phyloP scores from a whole-genome alignment of 64 coral and sea anemone genomes.

The Montipora capricornis region DNA sequence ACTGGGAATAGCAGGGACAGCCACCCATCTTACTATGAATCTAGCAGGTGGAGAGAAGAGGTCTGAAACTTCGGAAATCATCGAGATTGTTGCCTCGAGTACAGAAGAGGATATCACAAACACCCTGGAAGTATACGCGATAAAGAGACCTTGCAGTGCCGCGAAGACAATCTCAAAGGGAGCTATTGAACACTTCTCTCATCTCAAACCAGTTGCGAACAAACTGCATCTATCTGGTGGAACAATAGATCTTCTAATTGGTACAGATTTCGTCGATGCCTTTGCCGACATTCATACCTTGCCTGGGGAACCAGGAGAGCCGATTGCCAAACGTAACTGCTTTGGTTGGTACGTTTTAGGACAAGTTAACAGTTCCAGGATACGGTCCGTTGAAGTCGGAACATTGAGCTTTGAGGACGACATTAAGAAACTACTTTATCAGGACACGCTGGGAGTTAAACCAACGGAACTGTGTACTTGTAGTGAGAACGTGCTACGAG shows the following conservation, averaged over 20 bases:
- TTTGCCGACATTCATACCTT: background rate
- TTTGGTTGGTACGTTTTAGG: background rate
- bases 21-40: constrained; percentile 61
- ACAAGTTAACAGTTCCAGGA: background rate
- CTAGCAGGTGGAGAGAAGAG: constrained; percentile 56
- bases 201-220: too few relatives aligned
- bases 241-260: too few relatives aligned
- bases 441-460: too few relatives aligned
- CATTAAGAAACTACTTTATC: too few relatives aligned
- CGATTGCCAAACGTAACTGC: too few relatives aligned
- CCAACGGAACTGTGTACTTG: too few relatives aligned
- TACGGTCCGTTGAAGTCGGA: too few relatives aligned
- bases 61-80: constrained; percentile 36
- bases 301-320: too few relatives aligned
- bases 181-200: background rate
- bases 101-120: constrained; percentile 40
- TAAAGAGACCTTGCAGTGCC: constrained; percentile 52
- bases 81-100: constrained; percentile 33
- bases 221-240: too few relatives aligned
- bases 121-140: constrained; percentile 18
- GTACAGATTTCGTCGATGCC: too few relatives aligned
- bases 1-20: constrained; percentile 34
- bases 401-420: too few relatives aligned
- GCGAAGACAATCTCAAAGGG: constrained; percentile 23
- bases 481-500: too few relatives aligned